Base-by-base conservation (phyloP, 1,140 invertebrate genomes). In the Delia radicum region DNA sequence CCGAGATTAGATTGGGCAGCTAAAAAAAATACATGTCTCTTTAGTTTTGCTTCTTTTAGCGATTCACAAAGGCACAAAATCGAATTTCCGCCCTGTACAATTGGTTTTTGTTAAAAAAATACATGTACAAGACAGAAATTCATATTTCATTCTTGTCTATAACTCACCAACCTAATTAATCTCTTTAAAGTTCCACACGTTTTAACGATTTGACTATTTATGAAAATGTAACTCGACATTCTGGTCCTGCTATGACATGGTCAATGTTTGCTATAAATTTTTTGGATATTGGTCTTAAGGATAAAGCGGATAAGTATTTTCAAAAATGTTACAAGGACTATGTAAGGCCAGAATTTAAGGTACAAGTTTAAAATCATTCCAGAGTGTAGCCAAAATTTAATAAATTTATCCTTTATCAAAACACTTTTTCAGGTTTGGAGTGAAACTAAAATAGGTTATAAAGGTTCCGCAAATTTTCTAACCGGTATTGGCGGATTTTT, bases 401-500 rank as follows among this genome's bases (percentile, higher is more conserved):
- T 46, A 84, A 85, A 24, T n/a, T 31, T 3, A 18, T 46, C 61
- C 67, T 76, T 69, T 65, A 77, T 78, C 83, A 82, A 71, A 69
- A 61, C 29, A 48, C 2, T 28, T 48, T 78, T 78, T 12, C 67
- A 89, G 88, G 81, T 88, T 1, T 90, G 89, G 89, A 89, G 87
- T 71, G 89, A 90, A 71, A 87, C 87, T 0, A 85, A 84, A 12
- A 81, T 88, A 10, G 89, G 88, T 0, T 81, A 81, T 18, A 78
- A 87, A 0, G 89, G 89, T 0, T 88, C 89, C 0, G 87, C 87
- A 0, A 90, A 90, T 75, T 90, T 90, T 80, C 81, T 89, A 15
- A 90, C 89, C 0, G 89, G 89, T 10, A 89, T 90, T 85, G 89
- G 89, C 0, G 89, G 89, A 1, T 89, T 90, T 77, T 81, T 90